Base-by-base conservation (phyloP, 53 echinoderm and acorn worm genomes). In the Arbacia lixula region DNA sequence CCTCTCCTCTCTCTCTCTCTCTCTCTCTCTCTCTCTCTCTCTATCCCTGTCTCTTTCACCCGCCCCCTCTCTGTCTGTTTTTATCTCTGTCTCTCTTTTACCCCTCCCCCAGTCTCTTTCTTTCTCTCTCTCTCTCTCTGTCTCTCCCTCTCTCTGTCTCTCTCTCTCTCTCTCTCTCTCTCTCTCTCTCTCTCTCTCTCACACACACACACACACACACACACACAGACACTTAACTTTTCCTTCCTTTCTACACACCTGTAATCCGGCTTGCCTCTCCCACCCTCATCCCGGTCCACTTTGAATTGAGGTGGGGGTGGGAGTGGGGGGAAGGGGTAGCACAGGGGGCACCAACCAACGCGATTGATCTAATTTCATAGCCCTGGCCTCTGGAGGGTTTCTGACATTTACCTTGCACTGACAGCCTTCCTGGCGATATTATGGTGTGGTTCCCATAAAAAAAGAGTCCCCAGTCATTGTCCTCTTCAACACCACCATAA, bases 321-420 rank as follows among this genome's bases (percentile, higher is more conserved):
- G n/a, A n/a, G n/a, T n/a, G n/a, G n/a, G n/a, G n/a, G n/a, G n/a
- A n/a, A n/a, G n/a, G n/a, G n/a, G n/a, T n/a, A n/a, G n/a, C n/a
- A n/a, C n/a, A n/a, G n/a, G n/a, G n/a, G n/a, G n/a, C n/a, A n/a
- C n/a, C n/a, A n/a, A n/a, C n/a, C n/a, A n/a, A n/a, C n/a, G n/a
- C n/a, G n/a, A n/a, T n/a, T n/a, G n/a, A n/a, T n/a, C n/a, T n/a
- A n/a, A n/a, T n/a, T n/a, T n/a, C n/a, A n/a, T n/a, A n/a, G n/a
- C n/a, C n/a, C n/a, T n/a, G 21, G 53, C 52, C 74, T 74, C 74
- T 20, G 33, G 74, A 74, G 74, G 5, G 11, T 17, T 30, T 20
- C 33, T 74, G 74, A 74, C 74, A 74, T 74, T 74, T 74, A 21
- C 74, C 74, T 33, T 74, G 74, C 74, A 14, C 74, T 31, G 21